Evolutionary conservation across 2,113 vertebrate species (phyloP).

Genomic region (Ptyas mucosa): DNA sequence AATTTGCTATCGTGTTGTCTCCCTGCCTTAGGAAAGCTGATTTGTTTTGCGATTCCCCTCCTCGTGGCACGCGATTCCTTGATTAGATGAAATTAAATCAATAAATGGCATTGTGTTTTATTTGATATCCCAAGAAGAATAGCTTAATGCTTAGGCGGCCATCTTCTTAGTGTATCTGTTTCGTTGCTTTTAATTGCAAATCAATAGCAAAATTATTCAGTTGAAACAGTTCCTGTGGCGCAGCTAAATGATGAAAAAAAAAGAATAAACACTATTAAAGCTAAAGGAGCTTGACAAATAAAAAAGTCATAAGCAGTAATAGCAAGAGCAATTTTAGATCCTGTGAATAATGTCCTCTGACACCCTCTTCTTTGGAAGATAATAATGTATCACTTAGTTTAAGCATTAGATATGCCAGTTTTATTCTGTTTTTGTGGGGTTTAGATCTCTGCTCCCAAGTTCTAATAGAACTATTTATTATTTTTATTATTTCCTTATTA

Average conservation of each 20-base stretch:
- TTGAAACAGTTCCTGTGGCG: not conserved
- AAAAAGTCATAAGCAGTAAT: not conserved
- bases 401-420: not conserved
- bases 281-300: not conserved
- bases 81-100: slow-evolving; percentile 19
- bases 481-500: not conserved
- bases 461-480: not conserved
- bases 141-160: slow-evolving; percentile 29
- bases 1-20: slow-evolving; percentile 45
- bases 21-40: slow-evolving; percentile 35
- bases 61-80: slow-evolving; percentile 31
- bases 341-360: not conserved
- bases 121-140: slow-evolving; percentile 5
- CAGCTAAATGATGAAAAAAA: not conserved
- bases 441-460: not conserved
- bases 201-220: not conserved
- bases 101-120: not conserved
- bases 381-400: not conserved
- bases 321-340: not conserved
- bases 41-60: slow-evolving; percentile 36
- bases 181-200: not conserved
- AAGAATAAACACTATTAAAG: not conserved
- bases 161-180: not conserved
- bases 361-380: not conserved
- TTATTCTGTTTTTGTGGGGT: not conserved